Evolutionary conservation across 2,113 vertebrate genomes (phyloP), one percentile per base, ranked within the genome.

Genomic region (Eira barbara): DNA sequence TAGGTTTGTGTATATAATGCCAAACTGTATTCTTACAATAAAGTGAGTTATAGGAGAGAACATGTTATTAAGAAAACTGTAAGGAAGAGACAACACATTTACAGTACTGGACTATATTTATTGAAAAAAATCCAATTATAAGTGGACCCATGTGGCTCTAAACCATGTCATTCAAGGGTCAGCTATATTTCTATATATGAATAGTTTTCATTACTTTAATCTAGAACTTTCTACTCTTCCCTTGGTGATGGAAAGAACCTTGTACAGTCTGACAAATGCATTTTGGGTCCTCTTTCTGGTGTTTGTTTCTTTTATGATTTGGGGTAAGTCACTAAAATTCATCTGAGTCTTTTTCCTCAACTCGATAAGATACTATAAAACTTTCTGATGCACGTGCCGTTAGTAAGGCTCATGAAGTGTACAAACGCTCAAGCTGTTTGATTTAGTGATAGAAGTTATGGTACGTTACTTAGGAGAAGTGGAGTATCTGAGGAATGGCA

Each of bases 371-470:
- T 59, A 47, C 11, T 78, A 1, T 57, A 92, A 81, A 96, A 47
- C n/a, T 86, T 92, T 59, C 36, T 86, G 65, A 73, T 59, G 73
- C 59, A 39, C 69, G 23, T 61, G 7, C 47, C 59, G 27, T 89
- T 82, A 52, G 59, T 67, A 47, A 78, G 78, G 49, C 29, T 69
- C 47, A 27, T 88, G 96, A 95, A 94, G 89, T 89, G 8, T 85
- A 9, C 76, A 69, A 88, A 65, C 76, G 39, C 57, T 90, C 39
- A 94, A 79, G 74, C 45, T 89, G 27, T 87, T 98, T 95, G 82
- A 20, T 86, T 96, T 81, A 95, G 83, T 96, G 91, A 74, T 67
- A 57, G 83, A 97, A 91, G 82, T 74, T 45, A 91, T 45, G n/a
- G 4, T 47, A 87, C 89, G 55, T 87, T 81, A 87, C 15, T 89